These are phyloP conservation scores for Amphipyra tragopoginis DNA, from an alignment of 2,888 invertebrate species.

Conservation along the genomic window DNA sequence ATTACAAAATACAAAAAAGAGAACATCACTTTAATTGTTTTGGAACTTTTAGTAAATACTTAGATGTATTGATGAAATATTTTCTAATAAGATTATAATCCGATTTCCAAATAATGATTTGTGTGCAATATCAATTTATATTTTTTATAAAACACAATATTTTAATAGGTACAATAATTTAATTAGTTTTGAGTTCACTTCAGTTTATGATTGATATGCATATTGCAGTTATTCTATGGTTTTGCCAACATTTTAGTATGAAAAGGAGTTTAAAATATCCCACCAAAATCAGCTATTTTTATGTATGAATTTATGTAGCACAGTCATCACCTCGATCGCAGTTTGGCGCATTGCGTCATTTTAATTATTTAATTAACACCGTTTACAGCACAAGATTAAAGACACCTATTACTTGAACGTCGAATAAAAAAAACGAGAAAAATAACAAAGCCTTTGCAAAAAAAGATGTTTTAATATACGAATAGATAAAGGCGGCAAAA, in stretches of 20 bases:
- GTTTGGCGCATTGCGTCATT: constrained; percentile 69
- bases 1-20: too few species aligned
- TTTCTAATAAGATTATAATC: constrained; percentile 4
- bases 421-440: not conserved
- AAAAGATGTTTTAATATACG: constrained; percentile 31
- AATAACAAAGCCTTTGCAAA: constrained; percentile 16
- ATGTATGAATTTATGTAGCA: constrained; percentile 18
- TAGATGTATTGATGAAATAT: not conserved
- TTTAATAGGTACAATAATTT: not conserved
- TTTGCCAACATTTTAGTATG: not conserved
- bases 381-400: not conserved
- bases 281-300: constrained; percentile 13
- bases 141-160: not conserved
- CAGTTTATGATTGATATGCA: not conserved
- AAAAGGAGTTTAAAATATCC: constrained; percentile 6
- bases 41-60: too few species aligned
- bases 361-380: constrained; percentile 31
- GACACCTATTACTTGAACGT: not conserved
- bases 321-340: constrained; percentile 34
- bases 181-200: not conserved
- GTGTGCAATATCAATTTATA: not conserved
- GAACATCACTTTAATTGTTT: too few species aligned
- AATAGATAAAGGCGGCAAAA: constrained; percentile 57
- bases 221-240: not conserved
- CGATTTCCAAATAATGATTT: not conserved